Base-by-base conservation (phyloP, 2,113 vertebrate species). In the Nothobranchius furzeri region DNA sequence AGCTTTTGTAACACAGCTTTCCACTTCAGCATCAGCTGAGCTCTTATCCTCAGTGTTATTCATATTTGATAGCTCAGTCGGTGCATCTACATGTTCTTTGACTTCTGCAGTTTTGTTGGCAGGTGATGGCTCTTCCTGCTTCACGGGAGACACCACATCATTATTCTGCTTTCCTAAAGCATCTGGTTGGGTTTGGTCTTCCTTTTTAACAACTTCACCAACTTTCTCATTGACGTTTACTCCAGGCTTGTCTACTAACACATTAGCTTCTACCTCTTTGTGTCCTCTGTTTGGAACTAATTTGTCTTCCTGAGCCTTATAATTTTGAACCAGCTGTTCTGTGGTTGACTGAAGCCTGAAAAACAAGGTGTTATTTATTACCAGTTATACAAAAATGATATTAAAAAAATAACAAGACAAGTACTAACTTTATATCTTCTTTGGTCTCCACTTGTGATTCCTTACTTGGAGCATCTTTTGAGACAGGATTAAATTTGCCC, bases 391-490 rank as follows among this genome's bases (percentile, higher is more conserved):
- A 35, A 56, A 43, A 42, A 42, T 11, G 9, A 40, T 45, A 45
- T 45, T n/a, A n/a, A 2, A 45, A 45, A 3, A 45, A 45, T 4
- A 45, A 40, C 9, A 8, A 40, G 37, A 40, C 37, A 17, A 52
- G 25, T 64, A 70, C 71, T 69, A 43, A 85, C 69, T 76, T 82
- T 74, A 17, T 42, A 63, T 78, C n/a, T 0, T 48, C 37, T 50
- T 10, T 40, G 9, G 42, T 56, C 64, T 74, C 64, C 24, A 37
- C 63, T 67, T 55, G 70, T 73, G 75, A 59, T 20, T 36, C 70
- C 47, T 71, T 43, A 24, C 62, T 59, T 60, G 15, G 52, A 53
- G 30, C 62, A 37, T 61, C 65, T 53, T 67, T 40, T 6, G 10
- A 12, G 17, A 46, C 37, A 64, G 46, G 37, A 62, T 62, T 36